Percentiles rank a stretch among this genome's conserved stretches.
phyloP scores from a whole-genome alignment of 2,888 invertebrate genomes.

The Lamellibrachia satsuma region DNA sequence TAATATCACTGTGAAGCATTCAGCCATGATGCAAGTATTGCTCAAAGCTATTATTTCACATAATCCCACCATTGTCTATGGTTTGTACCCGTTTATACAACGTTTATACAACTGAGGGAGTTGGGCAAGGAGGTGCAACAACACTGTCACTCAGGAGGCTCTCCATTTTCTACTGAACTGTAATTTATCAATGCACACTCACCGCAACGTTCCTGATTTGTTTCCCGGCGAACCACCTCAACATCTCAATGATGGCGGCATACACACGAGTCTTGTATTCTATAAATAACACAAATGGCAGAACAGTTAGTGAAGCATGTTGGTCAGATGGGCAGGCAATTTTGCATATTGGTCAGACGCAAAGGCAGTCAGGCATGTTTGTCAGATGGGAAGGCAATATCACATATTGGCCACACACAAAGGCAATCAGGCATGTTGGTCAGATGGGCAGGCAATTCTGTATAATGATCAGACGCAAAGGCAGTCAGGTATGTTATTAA shows the following conservation, averaged over 20 bases:
- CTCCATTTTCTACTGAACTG: background rate
- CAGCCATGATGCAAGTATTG: too few species aligned
- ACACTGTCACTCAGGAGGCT: too few species aligned
- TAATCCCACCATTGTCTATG: too few species aligned
- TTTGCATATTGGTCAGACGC: background rate
- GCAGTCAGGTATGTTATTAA: background rate
- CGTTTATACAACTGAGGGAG: too few species aligned
- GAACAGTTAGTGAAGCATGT: background rate
- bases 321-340: too few species aligned
- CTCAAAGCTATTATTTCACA: too few species aligned
- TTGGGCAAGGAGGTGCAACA: too few species aligned
- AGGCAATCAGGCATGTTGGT: too few species aligned
- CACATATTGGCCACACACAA: too few species aligned
- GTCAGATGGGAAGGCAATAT: background rate
- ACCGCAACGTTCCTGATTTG: constrained; percentile 92
- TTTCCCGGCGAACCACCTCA: constrained; percentile 93
- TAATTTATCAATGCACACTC: constrained; percentile 36
- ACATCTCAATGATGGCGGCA: constrained; percentile 79
- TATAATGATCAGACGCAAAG: background rate
- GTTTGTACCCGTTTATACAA: too few species aligned
- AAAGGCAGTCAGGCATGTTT: too few species aligned
- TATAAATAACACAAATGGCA: constrained; percentile 32
- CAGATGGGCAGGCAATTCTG: background rate
- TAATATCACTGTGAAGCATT: too few species aligned
- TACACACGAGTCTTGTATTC: constrained; percentile 56